Evolutionary conservation across 2,113 vertebrate species (phyloP).

Genomic region (Monarcha castaneiventris): DNA sequence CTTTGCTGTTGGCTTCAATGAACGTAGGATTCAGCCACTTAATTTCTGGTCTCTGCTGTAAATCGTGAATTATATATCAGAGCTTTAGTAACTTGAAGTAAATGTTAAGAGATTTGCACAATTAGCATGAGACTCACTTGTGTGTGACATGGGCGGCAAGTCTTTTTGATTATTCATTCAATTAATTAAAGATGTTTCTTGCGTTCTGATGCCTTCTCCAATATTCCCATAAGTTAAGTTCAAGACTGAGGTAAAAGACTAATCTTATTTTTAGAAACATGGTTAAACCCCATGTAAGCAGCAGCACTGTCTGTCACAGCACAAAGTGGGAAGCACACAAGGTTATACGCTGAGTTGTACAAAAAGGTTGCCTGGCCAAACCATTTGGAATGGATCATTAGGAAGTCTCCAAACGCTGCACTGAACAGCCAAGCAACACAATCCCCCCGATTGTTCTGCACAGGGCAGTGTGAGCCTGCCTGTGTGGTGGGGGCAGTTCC

Average conservation of each 20-base stretch:
- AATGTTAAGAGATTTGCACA: not conserved
- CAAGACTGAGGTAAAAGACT: not conserved
- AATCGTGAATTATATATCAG: constrained; percentile 18
- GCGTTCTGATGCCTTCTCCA: not conserved
- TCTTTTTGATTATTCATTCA: not conserved
- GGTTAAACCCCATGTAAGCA: accelerated
- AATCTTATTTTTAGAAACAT: not conserved
- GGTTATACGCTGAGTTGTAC: not conserved
- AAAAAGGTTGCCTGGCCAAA: not conserved
- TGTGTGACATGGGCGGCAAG: not conserved
- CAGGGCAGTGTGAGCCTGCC: not conserved
- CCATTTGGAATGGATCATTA: constrained; percentile 36
- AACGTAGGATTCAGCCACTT: not conserved
- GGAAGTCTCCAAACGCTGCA: constrained; percentile 7
- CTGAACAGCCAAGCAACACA: constrained; percentile 4
- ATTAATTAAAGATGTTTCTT: not conserved
- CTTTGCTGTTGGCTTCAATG: not conserved
- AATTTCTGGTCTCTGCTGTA: not conserved
- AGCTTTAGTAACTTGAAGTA: not conserved
- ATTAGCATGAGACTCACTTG: not conserved
- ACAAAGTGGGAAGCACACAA: not conserved
- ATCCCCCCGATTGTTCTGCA: constrained; percentile 24
- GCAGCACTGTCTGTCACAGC: not conserved
- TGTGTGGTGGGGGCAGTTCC: constrained; percentile 29
- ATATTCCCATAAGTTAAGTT: not conserved